Evolutionary conservation across 2,888 invertebrate genomes (phyloP).

Genomic region (Geophilus truncorum): DNA sequence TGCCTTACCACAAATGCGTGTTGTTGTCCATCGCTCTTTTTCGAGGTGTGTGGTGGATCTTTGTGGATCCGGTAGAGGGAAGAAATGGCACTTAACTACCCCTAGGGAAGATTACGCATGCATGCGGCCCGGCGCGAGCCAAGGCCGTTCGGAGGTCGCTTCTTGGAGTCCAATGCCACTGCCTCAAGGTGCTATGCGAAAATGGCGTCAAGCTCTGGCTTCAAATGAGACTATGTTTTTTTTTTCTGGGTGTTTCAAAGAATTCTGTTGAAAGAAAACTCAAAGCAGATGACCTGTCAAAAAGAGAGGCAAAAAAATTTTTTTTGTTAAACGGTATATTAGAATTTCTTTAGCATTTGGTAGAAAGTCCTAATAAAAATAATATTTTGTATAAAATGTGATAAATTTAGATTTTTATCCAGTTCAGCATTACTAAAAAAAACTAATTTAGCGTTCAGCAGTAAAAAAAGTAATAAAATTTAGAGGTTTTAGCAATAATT

Average conservation of each 20-base stretch:
- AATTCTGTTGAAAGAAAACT: neutral
- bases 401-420: too few species aligned
- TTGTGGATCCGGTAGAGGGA: constrained; percentile 11
- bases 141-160: constrained; percentile 20
- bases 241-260: neutral
- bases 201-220: neutral
- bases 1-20: neutral
- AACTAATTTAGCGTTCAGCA: too few species aligned
- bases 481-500: too few species aligned
- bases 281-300: neutral
- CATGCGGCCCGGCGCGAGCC: constrained; percentile 13
- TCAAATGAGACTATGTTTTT: neutral
- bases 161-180: constrained; percentile 20
- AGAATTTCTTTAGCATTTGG: too few species aligned
- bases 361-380: too few species aligned
- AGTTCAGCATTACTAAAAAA: too few species aligned
- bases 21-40: neutral
- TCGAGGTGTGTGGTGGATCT: neutral
- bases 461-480: too few species aligned
- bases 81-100: neutral
- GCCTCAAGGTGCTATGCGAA: constrained; percentile 12
- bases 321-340: neutral
- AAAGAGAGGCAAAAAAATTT: neutral
- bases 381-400: too few species aligned
- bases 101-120: constrained; percentile 20